Percentiles rank a stretch among this genome's conserved stretches.
phyloP scores from a whole-genome alignment of 2,888 invertebrate genomes.

The Enchytraeus crypticus region DNA sequence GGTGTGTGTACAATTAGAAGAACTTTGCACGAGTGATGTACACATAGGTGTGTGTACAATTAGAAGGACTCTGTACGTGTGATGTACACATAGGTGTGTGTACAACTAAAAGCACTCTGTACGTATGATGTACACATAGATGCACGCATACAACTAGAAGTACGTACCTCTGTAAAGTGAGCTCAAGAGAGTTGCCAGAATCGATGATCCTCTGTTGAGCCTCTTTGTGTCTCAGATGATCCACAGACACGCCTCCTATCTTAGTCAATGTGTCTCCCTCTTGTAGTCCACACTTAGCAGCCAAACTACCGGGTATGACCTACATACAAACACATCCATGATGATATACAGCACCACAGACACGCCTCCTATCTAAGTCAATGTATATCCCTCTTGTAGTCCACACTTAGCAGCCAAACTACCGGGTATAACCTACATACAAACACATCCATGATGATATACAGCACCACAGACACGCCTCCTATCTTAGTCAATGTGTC shows the following conservation, averaged over 20 bases:
- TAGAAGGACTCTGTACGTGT: not conserved
- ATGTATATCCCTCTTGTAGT: slow-evolving; percentile 42
- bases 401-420: slow-evolving; percentile 46
- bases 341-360: no score
- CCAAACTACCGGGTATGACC: slow-evolving; percentile 46
- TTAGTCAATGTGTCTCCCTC: slow-evolving; percentile 44
- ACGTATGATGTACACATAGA: not conserved
- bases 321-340: slow-evolving; percentile 17
- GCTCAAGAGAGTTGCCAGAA: slow-evolving; percentile 42
- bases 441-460: no score
- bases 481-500: slow-evolving; percentile 45
- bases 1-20: no score
- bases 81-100: not conserved
- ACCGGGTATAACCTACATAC: slow-evolving; percentile 41
- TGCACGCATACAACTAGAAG: not conserved
- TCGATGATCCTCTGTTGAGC: slow-evolving; percentile 43
- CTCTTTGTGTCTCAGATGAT: slow-evolving; percentile 40
- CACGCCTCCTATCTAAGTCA: slow-evolving; percentile 43
- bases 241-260: slow-evolving; percentile 38
- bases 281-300: slow-evolving; percentile 43
- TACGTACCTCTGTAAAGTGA: slow-evolving; percentile 40
- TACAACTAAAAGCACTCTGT: no score
- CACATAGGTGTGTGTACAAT: no score
- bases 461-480: slow-evolving; percentile 32
- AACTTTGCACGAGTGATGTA: no score